Percentiles rank a stretch among this genome's conserved stretches.
Conservation (phyloP, 2,888 invertebrate species). For the Tetranychus truncatus region DNA sequence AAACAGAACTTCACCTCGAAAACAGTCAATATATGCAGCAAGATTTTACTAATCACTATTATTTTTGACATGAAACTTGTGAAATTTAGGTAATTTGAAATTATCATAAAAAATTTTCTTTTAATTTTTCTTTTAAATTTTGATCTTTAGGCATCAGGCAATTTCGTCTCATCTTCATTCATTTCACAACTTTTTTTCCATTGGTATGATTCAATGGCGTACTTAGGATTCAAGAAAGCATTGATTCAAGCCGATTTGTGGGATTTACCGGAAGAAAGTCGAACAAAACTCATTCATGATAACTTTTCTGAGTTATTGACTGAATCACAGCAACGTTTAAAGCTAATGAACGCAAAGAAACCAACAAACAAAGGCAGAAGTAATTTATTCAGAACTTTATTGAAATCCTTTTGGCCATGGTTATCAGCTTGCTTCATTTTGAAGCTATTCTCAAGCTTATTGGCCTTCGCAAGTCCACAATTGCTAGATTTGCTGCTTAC, state of each 20-base stretch:
- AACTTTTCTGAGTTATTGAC: neutral
- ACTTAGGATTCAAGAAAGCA: neutral
- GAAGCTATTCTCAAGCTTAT: conserved; percentile 36
- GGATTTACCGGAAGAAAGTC: neutral
- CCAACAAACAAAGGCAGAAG: neutral
- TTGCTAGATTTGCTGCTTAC: neutral
- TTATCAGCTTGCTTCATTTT: conserved; percentile 31
- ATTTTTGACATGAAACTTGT: too few species aligned
- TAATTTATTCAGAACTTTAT: neutral
- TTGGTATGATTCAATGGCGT: neutral
- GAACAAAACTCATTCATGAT: neutral
- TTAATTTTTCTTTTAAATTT: neutral
- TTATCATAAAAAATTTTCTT: neutral
- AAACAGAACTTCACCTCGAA: too few species aligned
- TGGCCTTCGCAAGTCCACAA: conserved; percentile 8
- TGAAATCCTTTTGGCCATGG: neutral
- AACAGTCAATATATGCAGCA: too few species aligned
- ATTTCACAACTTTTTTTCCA: neutral
- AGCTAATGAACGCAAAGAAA: neutral
- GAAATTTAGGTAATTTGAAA: too few species aligned
- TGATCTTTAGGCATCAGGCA: neutral
- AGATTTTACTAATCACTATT: too few species aligned
- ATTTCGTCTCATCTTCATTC: neutral
- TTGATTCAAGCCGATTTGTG: neutral
- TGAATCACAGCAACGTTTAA: neutral